Base-by-base conservation (phyloP, 2,797 vertebrate species). In the Okamejei kenojei region DNA sequence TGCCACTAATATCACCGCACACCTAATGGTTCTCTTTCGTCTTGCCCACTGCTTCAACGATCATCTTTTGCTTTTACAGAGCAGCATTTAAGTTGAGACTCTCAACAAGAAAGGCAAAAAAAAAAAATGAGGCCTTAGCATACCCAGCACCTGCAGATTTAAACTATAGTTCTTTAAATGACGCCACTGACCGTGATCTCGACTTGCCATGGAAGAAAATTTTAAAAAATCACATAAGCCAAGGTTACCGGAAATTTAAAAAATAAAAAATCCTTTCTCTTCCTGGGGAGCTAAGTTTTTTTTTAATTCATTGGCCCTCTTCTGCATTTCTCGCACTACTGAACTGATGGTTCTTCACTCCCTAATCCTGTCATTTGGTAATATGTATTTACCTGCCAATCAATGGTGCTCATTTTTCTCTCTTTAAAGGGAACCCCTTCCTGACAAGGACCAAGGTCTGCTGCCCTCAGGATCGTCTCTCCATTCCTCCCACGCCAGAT, bases 91-190 rank as follows among this genome's bases (percentile, higher is more conserved):
- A 95, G 95, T 94, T 94, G 93, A 93, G 94, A 95, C 95, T 73
- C 93, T n/a, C 93, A 93, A 93, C 94, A 95, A 96, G 95, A 95
- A 95, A 95, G 95, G 95, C 94, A 95, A 95, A 96, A n/a, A n/a
- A n/a, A n/a, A n/a, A n/a, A n/a, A n/a, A n/a, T n/a, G 96, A 95
- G 94, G 96, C n/a, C 96, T 96, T 96, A 96, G 94, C 95, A 94
- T 94, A 96, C 94, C 95, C 95, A 93, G 26, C 94, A 94, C n/a
- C 93, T 94, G 94, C 95, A 94, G 96, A 96, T n/a, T 96, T 95
- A 96, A 96, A 94, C 93, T n/a, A n/a, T 6, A 94, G 94, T 96
- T 95, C 96, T 95, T 95, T 95, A 95, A 95, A 96, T n/a, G 95
- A 95, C 94, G 94, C 95, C 95, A 94, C 95, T 94, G 94, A 91